Conservation (phyloP, 2,113 vertebrate species). For the Cavia porcellus region DNA sequence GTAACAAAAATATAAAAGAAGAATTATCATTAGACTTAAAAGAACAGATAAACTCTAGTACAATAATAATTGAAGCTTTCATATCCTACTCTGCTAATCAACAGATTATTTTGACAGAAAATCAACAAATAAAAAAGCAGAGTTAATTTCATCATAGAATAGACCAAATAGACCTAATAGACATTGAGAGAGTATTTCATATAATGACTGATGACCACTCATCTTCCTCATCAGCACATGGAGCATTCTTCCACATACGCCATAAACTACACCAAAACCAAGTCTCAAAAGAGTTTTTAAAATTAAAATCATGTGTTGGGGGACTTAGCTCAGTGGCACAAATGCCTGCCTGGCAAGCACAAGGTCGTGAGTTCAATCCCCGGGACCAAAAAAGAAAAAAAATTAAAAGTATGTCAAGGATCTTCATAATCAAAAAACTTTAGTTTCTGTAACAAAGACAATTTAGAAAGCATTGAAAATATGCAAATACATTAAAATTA, state of each 20-base stretch:
- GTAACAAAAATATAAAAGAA: not conserved
- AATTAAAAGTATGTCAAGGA: not conserved
- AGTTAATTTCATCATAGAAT: no score
- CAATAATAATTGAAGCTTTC: not conserved
- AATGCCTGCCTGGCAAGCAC: no score
- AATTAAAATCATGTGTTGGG: not conserved
- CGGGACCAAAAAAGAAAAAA: not conserved
- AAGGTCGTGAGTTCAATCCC: no score
- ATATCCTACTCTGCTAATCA: not conserved
- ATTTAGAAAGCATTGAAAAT: not conserved
- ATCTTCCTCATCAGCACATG: not conserved
- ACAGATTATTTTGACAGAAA: not conserved
- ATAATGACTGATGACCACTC: not conserved
- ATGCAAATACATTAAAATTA: not conserved
- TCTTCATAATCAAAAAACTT: not conserved
- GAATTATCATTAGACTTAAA: not conserved
- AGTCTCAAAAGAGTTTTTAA: not conserved
- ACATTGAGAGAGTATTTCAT: not conserved
- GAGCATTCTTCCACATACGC: not conserved
- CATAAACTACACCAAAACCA: not conserved
- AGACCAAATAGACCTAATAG: not conserved
- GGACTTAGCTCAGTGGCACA: no score
- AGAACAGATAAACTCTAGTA: not conserved
- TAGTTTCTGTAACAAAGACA: not conserved
- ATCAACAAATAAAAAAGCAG: not conserved